A percentile compares a stretch with the other conserved stretches of the same genome.
Evolutionary conservation across 53 echinoderm and acorn worm species (phyloP).

Genomic region (Pentamera pediparva): DNA sequence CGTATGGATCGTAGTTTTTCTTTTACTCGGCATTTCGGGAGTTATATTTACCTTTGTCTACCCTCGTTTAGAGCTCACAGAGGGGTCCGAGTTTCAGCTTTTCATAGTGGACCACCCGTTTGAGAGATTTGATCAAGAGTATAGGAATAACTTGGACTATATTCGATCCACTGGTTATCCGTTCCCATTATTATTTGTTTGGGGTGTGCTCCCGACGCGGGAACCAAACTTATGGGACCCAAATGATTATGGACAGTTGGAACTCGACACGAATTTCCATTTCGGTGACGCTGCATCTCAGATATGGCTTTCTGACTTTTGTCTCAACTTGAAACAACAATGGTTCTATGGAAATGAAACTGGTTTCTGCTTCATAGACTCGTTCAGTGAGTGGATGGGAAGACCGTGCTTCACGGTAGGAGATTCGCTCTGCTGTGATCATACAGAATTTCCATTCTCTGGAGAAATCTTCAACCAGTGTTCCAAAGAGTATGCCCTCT

Average conservation of each 20-base stretch:
- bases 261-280: constrained; percentile 42
- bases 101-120: constrained; percentile 52
- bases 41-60: constrained; percentile 53
- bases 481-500: not conserved
- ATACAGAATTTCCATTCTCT: constrained; percentile 18
- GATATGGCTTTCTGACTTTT: constrained; percentile 62
- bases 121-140: constrained; percentile 52
- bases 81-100: constrained; percentile 60
- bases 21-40: constrained; percentile 53
- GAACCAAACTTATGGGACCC: constrained; percentile 75
- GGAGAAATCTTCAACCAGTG: constrained; percentile 19
- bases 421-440: constrained; percentile 49
- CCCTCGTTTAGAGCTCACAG: constrained; percentile 55
- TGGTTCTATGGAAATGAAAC: constrained; percentile 34
- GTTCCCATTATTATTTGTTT: constrained; percentile 49
- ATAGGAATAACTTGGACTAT: constrained; percentile 47
- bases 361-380: constrained; percentile 59
- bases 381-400: constrained; percentile 34
- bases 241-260: constrained; percentile 45
- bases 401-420: constrained; percentile 35
- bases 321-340: constrained; percentile 46
- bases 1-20: constrained; percentile 63
- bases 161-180: constrained; percentile 24
- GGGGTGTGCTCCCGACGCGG: constrained; percentile 55
- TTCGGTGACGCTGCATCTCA: constrained; percentile 48